Conservation (phyloP, 2,888 invertebrate genomes). For the Abrostola triplasia region DNA sequence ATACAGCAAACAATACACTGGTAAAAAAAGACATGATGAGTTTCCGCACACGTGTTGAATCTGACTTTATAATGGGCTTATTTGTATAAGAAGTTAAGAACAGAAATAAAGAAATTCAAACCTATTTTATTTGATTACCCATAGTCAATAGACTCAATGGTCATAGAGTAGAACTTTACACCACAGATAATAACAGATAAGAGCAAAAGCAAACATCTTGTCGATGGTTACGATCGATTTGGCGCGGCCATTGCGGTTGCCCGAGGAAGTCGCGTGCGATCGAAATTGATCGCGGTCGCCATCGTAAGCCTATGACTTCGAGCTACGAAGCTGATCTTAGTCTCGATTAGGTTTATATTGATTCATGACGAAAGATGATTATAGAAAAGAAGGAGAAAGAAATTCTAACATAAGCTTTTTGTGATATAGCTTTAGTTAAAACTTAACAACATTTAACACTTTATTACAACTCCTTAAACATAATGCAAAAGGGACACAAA, state of each 20-base stretch:
- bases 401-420: neutral
- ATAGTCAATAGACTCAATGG: conserved; percentile 51
- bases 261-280: conserved; percentile 80
- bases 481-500: too few relatives aligned
- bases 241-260: conserved; percentile 59
- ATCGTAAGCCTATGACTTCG: conserved; percentile 60
- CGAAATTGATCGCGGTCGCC: conserved; percentile 63
- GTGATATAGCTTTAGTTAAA: neutral
- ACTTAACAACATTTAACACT: neutral
- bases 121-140: conserved; percentile 47
- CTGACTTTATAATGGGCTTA: neutral
- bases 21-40: neutral
- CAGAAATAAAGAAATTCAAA: conserved; percentile 27
- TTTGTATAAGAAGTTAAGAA: conserved; percentile 1
- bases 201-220: conserved; percentile 61
- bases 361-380: neutral
- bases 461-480: too few relatives aligned
- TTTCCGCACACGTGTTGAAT: neutral
- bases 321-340: conserved; percentile 48
- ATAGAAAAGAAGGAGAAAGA: neutral
- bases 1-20: too few relatives aligned
- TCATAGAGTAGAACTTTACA: conserved; percentile 56
- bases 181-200: conserved; percentile 60
- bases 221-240: conserved; percentile 57
- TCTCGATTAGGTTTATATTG: neutral